Conservation (phyloP, 2,113 vertebrate genomes). For the Ictalurus furcatus region DNA sequence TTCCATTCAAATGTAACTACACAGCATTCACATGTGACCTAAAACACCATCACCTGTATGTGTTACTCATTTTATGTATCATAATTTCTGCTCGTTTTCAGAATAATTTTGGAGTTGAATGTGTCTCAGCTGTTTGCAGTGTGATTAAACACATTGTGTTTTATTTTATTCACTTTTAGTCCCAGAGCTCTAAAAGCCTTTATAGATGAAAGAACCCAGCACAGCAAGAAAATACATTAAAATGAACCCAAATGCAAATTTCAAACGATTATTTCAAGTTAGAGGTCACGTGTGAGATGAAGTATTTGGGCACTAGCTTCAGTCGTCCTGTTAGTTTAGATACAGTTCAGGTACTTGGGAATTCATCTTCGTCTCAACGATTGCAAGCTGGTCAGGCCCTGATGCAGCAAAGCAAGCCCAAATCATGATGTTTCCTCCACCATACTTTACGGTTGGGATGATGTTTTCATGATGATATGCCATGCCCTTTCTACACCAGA, state of each 20-base stretch:
- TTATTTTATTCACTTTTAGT: neutral
- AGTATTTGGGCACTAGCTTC: neutral
- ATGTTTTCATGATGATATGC: too few relatives aligned
- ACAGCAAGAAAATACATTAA: neutral
- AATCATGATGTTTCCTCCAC: too few relatives aligned
- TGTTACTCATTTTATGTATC: neutral
- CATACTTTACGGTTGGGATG: too few relatives aligned
- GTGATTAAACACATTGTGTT: neutral
- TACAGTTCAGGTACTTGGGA: too few relatives aligned
- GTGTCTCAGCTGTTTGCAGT: neutral
- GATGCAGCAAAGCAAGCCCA: too few relatives aligned
- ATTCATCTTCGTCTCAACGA: too few relatives aligned
- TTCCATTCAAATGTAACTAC: neutral
- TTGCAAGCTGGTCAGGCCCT: too few relatives aligned
- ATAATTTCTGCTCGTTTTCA: neutral
- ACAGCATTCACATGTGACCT: neutral
- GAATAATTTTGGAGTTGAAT: neutral
- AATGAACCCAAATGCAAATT: neutral
- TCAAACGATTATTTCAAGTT: neutral
- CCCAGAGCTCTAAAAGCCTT: neutral
- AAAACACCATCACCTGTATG: neutral
- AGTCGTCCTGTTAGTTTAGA: too few relatives aligned
- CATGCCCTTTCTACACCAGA: too few relatives aligned
- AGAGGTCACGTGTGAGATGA: neutral
- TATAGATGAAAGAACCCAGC: neutral